Evolutionary conservation across 2,797 vertebrate genomes (phyloP).

Genomic region (Lepilemur ruficaudatus): DNA sequence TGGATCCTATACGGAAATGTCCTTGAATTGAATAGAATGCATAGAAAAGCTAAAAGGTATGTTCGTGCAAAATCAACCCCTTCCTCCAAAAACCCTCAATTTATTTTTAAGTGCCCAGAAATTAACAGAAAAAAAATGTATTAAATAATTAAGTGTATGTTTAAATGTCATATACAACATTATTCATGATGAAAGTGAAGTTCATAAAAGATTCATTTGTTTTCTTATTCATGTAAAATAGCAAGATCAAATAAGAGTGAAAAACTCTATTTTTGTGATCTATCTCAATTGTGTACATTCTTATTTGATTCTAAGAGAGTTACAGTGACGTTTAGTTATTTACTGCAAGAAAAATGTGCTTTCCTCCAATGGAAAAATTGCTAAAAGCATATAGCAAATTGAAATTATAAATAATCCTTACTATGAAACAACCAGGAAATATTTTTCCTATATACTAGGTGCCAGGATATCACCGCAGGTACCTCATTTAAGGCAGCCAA

Average conservation of each 20-base stretch:
- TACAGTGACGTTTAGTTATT: conserved; percentile 28
- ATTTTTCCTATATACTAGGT: conserved; percentile 41
- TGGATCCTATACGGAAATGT: conserved; percentile 64
- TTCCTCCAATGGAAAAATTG: background rate
- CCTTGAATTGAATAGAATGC: conserved; percentile 75
- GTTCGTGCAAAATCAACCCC: conserved; percentile 52
- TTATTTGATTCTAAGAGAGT: conserved; percentile 43
- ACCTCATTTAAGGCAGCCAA: conserved; percentile 36
- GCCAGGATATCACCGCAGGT: conserved; percentile 60
- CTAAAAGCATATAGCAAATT: conserved; percentile 34
- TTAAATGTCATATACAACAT: conserved; percentile 81
- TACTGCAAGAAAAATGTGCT: background rate
- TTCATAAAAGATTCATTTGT: conserved; percentile 85
- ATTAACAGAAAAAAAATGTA: conserved; percentile 78
- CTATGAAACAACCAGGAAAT: conserved; percentile 44
- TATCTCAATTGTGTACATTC: conserved; percentile 35
- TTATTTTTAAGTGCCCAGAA: conserved; percentile 71
- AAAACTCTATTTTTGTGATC: conserved; percentile 72
- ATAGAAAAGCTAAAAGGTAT: conserved; percentile 64
- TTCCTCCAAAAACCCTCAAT: background rate
- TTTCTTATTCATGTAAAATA: conserved; percentile 76
- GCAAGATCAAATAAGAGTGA: conserved; percentile 79
- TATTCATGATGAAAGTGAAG: conserved; percentile 83
- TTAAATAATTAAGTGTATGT: conserved; percentile 83
- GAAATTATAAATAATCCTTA: conserved; percentile 59